Conservation (phyloP, 2,888 invertebrate genomes). For the Coelogynopora nodosa region DNA sequence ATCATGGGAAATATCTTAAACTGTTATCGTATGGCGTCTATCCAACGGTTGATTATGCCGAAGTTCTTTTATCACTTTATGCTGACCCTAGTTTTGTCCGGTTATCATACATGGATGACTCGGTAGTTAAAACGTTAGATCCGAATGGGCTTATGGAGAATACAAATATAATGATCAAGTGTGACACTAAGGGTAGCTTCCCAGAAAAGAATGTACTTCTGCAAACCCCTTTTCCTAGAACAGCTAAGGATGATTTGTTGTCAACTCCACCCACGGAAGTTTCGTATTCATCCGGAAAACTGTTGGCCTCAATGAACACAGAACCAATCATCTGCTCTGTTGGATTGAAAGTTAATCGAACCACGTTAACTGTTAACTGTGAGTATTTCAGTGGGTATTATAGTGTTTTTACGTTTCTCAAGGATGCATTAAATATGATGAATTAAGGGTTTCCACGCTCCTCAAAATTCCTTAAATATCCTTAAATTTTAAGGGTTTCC, state of each 20-base stretch:
- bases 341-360: neutral
- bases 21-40: neutral
- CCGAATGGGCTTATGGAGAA: neutral
- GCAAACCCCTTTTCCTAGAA: neutral
- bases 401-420: no score
- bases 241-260: neutral
- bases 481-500: no score
- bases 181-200: neutral
- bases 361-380: neutral
- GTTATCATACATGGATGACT: neutral
- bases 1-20: neutral
- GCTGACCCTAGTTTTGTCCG: neutral
- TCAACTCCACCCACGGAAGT: neutral
- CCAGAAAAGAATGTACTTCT: neutral
- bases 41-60: neutral
- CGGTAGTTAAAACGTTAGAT: neutral
- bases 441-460: no score
- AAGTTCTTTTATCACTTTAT: neutral
- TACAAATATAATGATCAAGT: neutral
- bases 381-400: no score
- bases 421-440: neutral
- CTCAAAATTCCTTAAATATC: no score
- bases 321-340: neutral
- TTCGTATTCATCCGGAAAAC: neutral
- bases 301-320: neutral